Percentiles rank a stretch among this genome's conserved stretches.
phyloP scores from a whole-genome alignment of 2,113 vertebrate species.

The Emberiza fucata region DNA sequence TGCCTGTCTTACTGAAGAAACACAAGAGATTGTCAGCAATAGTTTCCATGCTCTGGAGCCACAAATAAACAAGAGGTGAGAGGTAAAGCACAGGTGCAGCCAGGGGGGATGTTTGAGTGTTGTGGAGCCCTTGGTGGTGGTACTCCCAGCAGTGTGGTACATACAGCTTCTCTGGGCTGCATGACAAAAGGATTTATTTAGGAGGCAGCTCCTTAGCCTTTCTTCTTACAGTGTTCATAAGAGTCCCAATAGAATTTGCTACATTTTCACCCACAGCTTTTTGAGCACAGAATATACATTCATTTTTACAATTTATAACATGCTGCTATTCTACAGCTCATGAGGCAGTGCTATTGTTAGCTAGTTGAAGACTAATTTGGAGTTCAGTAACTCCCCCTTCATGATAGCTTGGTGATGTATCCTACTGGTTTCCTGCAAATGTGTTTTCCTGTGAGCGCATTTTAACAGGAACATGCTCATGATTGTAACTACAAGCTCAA shows the following conservation, averaged over 20 bases:
- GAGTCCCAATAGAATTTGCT: not conserved
- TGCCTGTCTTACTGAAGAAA: not conserved
- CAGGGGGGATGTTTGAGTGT: not conserved
- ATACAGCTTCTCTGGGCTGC: not conserved
- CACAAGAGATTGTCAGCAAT: not conserved
- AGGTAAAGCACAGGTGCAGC: not conserved
- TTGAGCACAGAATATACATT: not conserved
- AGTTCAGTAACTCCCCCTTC: not conserved
- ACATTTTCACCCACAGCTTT: not conserved
- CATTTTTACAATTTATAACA: not conserved
- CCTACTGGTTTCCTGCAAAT: not conserved
- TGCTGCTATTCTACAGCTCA: not conserved
- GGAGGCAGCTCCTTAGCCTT: not conserved
- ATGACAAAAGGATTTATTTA: not conserved
- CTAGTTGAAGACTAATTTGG: not conserved
- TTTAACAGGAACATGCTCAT: not conserved
- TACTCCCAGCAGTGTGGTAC: not conserved
- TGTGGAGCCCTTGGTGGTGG: not conserved
- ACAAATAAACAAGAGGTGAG: not conserved
- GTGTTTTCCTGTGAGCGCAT: not conserved
- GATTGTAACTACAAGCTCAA: not conserved
- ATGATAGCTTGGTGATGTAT: not conserved
- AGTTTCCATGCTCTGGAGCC: not conserved
- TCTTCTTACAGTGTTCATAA: not conserved
- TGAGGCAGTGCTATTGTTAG: not conserved